phyloP scores from a whole-genome alignment of 1,140 invertebrate species.

The Archegozetes longisetosus region DNA sequence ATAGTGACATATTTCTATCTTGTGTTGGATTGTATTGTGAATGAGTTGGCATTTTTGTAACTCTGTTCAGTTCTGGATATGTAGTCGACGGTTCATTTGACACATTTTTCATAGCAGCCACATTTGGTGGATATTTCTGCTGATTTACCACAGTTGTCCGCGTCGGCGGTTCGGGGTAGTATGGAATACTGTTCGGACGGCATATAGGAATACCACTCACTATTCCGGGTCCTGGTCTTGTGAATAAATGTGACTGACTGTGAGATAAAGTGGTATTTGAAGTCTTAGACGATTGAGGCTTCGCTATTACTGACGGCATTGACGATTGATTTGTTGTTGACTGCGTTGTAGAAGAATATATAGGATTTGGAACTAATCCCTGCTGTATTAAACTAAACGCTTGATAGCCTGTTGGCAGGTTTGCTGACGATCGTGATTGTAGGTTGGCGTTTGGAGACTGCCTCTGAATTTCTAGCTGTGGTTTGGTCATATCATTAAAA shows the following conservation, averaged over 20 bases:
- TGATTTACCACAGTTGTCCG: background rate
- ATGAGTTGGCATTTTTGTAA: background rate
- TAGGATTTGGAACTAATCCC: slow-evolving; percentile 29
- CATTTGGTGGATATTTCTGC: background rate
- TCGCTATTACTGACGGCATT: background rate
- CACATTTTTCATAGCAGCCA: background rate
- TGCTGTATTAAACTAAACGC: slow-evolving; percentile 31
- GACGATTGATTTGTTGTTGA: background rate
- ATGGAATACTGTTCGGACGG: background rate
- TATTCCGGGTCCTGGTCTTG: background rate
- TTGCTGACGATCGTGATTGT: slow-evolving; percentile 8
- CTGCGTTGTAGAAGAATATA: slow-evolving; percentile 17
- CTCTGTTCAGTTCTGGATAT: background rate
- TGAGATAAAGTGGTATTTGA: background rate
- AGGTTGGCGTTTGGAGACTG: slow-evolving; percentile 24
- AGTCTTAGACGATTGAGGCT: background rate
- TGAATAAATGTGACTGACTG: background rate
- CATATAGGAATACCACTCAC: background rate
- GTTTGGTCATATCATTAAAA: background rate
- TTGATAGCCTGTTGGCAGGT: background rate
- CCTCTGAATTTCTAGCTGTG: background rate
- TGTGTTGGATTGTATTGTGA: background rate
- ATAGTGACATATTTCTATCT: background rate
- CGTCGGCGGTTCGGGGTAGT: background rate
- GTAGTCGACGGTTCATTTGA: background rate